phyloP scores from a whole-genome alignment of 2,888 invertebrate genomes.

The Folsomia manolachei region DNA sequence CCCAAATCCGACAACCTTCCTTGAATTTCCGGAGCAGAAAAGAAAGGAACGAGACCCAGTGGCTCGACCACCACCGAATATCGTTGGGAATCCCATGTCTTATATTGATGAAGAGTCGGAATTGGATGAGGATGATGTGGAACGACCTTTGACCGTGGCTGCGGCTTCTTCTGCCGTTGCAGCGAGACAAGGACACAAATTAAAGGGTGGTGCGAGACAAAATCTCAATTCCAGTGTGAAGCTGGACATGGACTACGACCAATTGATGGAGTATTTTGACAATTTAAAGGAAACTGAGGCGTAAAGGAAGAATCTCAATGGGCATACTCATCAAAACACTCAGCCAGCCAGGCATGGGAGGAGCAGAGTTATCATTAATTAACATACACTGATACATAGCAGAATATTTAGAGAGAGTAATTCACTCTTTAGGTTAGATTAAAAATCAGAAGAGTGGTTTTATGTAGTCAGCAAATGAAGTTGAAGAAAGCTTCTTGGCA shows the following conservation, averaged over 20 bases:
- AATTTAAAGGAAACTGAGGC: conserved; percentile 83
- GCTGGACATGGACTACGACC: conserved; percentile 90
- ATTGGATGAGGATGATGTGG: conserved; percentile 50
- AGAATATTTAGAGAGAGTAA: too few species aligned
- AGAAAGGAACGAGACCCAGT: conserved; percentile 19
- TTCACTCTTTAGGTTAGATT: too few species aligned
- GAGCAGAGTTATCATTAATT: too few species aligned
- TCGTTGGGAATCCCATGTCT: conserved; percentile 86
- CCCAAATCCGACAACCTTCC: conserved; percentile 50
- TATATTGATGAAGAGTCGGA: conserved; percentile 57
- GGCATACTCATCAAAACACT: too few species aligned
- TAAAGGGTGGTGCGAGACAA: conserved; percentile 60
- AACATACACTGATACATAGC: too few species aligned
- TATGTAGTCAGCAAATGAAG: background rate
- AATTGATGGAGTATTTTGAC: conserved; percentile 97
- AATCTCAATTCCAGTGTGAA: conserved; percentile 61
- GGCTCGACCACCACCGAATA: conserved; percentile 63
- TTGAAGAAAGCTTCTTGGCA: background rate
- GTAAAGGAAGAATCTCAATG: too few species aligned
- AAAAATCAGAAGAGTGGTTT: too few species aligned
- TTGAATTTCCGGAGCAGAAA: conserved; percentile 28
- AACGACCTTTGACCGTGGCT: conserved; percentile 53
- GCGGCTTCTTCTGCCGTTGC: conserved; percentile 48
- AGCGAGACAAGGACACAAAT: conserved; percentile 46
- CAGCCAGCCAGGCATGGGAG: too few species aligned